A percentile compares a stretch with the other conserved stretches of the same genome.
These are phyloP conservation scores for Paragorgia papillata DNA, from an alignment of 92 coral and sea anemone species.

Conservation along the genomic window DNA sequence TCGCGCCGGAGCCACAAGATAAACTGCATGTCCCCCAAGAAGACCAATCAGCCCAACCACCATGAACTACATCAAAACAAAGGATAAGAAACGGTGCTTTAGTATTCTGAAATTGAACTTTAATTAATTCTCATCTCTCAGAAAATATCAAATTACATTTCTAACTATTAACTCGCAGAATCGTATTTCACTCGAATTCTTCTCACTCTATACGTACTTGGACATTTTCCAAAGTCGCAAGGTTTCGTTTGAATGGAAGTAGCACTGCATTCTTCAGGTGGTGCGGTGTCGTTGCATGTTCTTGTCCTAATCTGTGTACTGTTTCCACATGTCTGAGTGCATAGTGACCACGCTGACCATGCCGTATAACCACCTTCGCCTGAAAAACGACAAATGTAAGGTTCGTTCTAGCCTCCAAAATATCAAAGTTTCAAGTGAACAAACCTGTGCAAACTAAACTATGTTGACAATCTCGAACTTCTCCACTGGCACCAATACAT, in stretches of 20 bases:
- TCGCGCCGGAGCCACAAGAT: conserved; percentile 32
- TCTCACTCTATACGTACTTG: conserved; percentile 31
- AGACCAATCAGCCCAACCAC: conserved; percentile 15
- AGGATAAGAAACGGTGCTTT: neutral
- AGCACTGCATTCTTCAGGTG: conserved; percentile 2
- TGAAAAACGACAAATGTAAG: neutral
- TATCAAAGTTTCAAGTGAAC: too few relatives aligned
- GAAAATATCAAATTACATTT: too few relatives aligned
- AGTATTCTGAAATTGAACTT: too few relatives aligned
- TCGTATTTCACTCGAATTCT: too few relatives aligned
- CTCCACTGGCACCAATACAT: neutral
- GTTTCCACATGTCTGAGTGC: conserved; percentile 35
- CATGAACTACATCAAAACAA: conserved; percentile 15
- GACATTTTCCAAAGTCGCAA: conserved; percentile 31
- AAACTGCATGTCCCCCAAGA: conserved; percentile 28
- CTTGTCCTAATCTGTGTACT: conserved; percentile 28
- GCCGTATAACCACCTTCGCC: conserved; percentile 33
- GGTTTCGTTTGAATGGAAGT: conserved; percentile 2
- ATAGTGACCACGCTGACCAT: conserved; percentile 28
- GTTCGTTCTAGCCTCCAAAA: too few relatives aligned
- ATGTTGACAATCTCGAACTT: conserved; percentile 14
- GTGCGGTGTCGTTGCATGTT: conserved; percentile 5
- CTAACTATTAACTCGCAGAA: too few relatives aligned
- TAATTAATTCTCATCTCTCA: too few relatives aligned
- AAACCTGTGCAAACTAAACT: conserved; percentile 2